These are phyloP conservation scores for Parauchenoglanis punctatus DNA, from an alignment of 2,797 vertebrate genomes.

Conservation along the genomic window DNA sequence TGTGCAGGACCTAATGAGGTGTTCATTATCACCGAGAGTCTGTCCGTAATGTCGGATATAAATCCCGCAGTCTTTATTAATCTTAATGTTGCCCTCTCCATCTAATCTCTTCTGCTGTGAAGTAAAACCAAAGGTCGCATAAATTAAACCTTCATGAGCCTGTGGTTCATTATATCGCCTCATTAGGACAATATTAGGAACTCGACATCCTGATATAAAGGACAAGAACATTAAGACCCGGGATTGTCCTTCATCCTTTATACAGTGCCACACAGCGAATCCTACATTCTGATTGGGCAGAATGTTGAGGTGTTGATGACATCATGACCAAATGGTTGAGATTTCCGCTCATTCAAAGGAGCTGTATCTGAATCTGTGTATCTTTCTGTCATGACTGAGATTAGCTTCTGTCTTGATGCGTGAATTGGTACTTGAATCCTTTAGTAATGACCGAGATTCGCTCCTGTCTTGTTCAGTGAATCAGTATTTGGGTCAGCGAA, in stretches of 20 bases:
- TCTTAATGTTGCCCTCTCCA: slow-evolving; percentile 15
- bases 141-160: slow-evolving; percentile 24
- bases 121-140: slow-evolving; percentile 34
- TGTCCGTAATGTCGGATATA: slow-evolving; percentile 24
- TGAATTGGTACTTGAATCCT: background rate
- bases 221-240: slow-evolving; percentile 1
- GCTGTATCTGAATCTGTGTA: background rate
- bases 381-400: background rate
- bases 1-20: slow-evolving; percentile 21
- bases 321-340: background rate
- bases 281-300: background rate
- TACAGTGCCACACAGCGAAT: background rate
- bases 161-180: slow-evolving; percentile 28
- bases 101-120: slow-evolving; percentile 26
- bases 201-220: background rate
- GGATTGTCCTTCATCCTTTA: slow-evolving; percentile 2
- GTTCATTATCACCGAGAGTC: slow-evolving; percentile 29
- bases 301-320: background rate
- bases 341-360: background rate
- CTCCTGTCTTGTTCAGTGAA: background rate
- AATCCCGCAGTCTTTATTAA: slow-evolving; percentile 24
- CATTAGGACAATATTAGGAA: slow-evolving; percentile 29
- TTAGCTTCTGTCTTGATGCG: too few relatives aligned
- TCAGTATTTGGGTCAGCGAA: background rate
- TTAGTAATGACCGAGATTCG: background rate